Evolutionary conservation across 2,888 invertebrate genomes (phyloP), one percentile per base, ranked within the genome.

Genomic region (Sceliomorpha sp.): DNA sequence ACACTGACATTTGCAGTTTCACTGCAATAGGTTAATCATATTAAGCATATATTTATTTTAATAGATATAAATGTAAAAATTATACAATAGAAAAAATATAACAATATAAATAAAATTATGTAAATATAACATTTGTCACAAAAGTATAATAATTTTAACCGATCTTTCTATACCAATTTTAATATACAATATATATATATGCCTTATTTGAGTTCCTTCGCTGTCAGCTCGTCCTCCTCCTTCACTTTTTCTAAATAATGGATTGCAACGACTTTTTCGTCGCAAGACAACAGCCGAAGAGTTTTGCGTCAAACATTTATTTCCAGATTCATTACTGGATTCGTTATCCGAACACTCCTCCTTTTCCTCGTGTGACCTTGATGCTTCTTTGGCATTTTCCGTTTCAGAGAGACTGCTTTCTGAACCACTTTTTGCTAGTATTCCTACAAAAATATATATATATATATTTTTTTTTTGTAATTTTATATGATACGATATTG

Each of bases 381-480:
- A 91, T 0, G 93, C 92, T 77, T 94, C 94, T 79, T 95, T 94
- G 3, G 93, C 91, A 81, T 93, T 94, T 15, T 89, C 93, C 0
- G 93, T 92, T 80, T 96, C 96, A 0, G 96, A 96, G 47, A 96
- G 90, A 70, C 96, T 96, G 81, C 96, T 96, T 81, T 96, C 96
- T 0, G 96, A 96, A n/a, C 93, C 95, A 13, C 96, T 96, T 89
- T 96, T 96, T 45, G 92, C 91, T 45, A 95, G 85, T 74, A 89
- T 89, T 42, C 90, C 91, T 86, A 24, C n/a, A n/a, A n/a, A 24
- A 14, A 20, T 17, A 10, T 13, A 27, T n/a, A 37, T 31, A 15
- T 10, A 26, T n/a, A 7, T 24, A 9, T 34, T 27, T 17, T 88
- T 17, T n/a, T n/a, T n/a, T n/a, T n/a, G n/a, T n/a, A 5, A 58